Percentiles rank a stretch among this genome's conserved stretches.
phyloP scores from a whole-genome alignment of 1,140 invertebrate species.

The Contarinia nasturtii region DNA sequence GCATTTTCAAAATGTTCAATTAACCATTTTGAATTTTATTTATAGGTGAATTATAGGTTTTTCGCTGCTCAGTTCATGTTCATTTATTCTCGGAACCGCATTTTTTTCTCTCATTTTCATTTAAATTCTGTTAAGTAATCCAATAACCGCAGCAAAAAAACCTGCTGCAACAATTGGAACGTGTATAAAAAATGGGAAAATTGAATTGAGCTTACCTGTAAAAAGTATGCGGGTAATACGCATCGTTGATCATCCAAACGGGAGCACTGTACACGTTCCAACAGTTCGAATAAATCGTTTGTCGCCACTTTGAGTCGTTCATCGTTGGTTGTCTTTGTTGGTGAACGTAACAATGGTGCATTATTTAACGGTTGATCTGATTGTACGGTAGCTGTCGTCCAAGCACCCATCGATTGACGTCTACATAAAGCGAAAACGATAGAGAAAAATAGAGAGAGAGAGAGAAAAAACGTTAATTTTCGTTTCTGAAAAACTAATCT shows the following conservation, averaged over 20 bases:
- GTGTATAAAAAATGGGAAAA: background rate
- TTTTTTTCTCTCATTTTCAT: no score
- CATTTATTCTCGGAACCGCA: no score
- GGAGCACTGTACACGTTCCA: constrained; percentile 80
- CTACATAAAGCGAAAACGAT: background rate
- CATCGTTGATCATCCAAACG: constrained; percentile 87
- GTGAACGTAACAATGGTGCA: background rate
- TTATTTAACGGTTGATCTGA: background rate
- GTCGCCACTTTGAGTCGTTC: constrained; percentile 41
- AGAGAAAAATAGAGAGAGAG: no score
- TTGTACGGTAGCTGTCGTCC: background rate
- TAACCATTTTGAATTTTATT: no score
- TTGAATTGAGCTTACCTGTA: constrained; percentile 46
- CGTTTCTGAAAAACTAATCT: no score
- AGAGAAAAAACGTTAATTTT: no score
- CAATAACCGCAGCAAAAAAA: no score
- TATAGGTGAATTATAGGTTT: no score
- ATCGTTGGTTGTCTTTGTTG: constrained; percentile 11
- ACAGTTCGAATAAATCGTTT: constrained; percentile 70
- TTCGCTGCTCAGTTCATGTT: no score
- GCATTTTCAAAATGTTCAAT: no score
- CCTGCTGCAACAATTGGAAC: no score
- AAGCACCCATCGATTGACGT: background rate
- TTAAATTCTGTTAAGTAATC: no score
- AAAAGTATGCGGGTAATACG: constrained; percentile 70